Evolutionary conservation across 64 coral and sea anemone species (phyloP).

Genomic region (Actinia tenebrosa): DNA sequence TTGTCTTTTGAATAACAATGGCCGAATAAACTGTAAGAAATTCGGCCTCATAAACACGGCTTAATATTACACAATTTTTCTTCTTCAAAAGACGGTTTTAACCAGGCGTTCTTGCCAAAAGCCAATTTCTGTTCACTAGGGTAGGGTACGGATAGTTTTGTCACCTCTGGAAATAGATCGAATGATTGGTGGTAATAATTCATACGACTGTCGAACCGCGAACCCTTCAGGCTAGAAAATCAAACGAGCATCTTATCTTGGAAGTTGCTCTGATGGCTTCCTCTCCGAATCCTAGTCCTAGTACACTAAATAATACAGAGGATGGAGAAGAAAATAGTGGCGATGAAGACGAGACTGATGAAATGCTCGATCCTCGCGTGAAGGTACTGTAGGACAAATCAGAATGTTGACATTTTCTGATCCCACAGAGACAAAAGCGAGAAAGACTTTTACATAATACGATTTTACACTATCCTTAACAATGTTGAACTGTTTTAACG

Average conservation of each 20-base stretch:
- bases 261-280: neutral
- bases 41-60: neutral
- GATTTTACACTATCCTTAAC: neutral
- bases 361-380: constrained; percentile 76
- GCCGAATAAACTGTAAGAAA: neutral
- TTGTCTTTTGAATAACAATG: neutral
- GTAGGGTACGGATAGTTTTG: neutral
- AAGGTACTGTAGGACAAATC: constrained; percentile 36
- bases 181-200: neutral
- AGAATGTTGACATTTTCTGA: neutral
- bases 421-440: neutral
- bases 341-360: constrained; percentile 71
- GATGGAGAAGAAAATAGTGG: constrained; percentile 13
- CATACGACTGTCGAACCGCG: neutral
- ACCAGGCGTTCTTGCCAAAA: neutral
- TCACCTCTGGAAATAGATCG: neutral
- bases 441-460: neutral
- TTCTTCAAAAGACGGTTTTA: neutral
- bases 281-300: neutral
- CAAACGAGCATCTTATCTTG: neutral
- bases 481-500: neutral
- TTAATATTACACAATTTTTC: neutral
- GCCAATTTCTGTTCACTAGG: neutral
- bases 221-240: neutral
- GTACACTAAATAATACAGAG: neutral